phyloP scores from a whole-genome alignment of 1,140 invertebrate species.

The Periplaneta americana region DNA sequence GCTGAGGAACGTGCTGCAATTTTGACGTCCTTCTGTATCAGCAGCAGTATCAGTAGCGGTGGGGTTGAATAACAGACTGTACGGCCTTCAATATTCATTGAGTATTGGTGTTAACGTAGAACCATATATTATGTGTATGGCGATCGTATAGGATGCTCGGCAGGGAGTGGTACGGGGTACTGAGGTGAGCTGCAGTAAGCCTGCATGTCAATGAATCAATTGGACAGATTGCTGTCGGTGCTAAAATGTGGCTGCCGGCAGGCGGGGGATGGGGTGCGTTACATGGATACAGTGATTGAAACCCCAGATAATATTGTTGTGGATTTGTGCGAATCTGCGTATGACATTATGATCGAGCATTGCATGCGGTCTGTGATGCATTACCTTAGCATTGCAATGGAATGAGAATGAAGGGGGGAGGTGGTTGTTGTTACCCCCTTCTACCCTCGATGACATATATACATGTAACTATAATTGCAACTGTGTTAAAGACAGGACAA shows the following conservation, averaged over 20 bases:
- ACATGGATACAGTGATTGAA: conserved; percentile 4
- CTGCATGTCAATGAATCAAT: neutral
- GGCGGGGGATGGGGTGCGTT: neutral
- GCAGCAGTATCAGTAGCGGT: no score
- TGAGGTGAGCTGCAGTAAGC: neutral
- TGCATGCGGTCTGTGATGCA: neutral
- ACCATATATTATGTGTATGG: neutral
- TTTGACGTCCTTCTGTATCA: no score
- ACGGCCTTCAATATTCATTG: neutral
- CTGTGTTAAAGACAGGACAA: neutral
- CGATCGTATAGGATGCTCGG: no score
- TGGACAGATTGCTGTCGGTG: neutral
- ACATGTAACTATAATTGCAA: neutral
- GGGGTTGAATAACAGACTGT: no score
- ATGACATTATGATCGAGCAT: neutral
- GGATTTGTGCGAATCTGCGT: conserved; percentile 9
- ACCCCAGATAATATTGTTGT: conserved; percentile 10
- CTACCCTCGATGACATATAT: neutral
- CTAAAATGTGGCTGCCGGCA: neutral
- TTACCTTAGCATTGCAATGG: neutral
- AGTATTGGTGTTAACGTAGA: neutral
- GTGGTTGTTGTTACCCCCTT: neutral
- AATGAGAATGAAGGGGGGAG: neutral
- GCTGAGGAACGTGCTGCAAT: no score
- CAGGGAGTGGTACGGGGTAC: neutral